phyloP scores from a whole-genome alignment of 2,797 vertebrate species.

The Catamblyrhynchus diadema region DNA sequence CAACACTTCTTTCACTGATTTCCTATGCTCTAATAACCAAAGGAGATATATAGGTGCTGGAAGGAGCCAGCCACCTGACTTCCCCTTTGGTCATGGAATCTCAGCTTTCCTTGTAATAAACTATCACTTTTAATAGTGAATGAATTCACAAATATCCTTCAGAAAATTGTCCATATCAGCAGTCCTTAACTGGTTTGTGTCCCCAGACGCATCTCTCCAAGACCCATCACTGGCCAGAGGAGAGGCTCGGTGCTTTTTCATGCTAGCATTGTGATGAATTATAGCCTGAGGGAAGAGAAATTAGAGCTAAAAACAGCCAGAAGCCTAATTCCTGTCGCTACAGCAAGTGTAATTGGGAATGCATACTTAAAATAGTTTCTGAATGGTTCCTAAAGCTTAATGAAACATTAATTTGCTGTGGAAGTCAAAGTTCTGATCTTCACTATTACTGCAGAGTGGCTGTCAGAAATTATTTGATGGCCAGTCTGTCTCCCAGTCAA shows the following conservation, averaged over 20 bases:
- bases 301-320: background rate
- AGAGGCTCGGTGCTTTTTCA: background rate
- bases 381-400: background rate
- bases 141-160: background rate
- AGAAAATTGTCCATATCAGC: background rate
- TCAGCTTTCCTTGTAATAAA: background rate
- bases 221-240: background rate
- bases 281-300: background rate
- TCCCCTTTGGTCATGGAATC: background rate
- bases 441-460: background rate
- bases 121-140: background rate
- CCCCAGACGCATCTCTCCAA: background rate
- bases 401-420: background rate
- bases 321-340: background rate
- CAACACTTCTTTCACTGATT: background rate
- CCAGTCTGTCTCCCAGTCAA: background rate
- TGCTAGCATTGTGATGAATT: background rate
- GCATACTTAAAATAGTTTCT: background rate
- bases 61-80: background rate
- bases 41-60: background rate
- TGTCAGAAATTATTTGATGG: constrained; percentile 8
- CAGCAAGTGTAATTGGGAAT: background rate
- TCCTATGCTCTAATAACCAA: background rate
- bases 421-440: background rate
- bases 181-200: background rate